Evolutionary conservation across 2,888 invertebrate genomes (phyloP).

Genomic region (Papilio protenor): DNA sequence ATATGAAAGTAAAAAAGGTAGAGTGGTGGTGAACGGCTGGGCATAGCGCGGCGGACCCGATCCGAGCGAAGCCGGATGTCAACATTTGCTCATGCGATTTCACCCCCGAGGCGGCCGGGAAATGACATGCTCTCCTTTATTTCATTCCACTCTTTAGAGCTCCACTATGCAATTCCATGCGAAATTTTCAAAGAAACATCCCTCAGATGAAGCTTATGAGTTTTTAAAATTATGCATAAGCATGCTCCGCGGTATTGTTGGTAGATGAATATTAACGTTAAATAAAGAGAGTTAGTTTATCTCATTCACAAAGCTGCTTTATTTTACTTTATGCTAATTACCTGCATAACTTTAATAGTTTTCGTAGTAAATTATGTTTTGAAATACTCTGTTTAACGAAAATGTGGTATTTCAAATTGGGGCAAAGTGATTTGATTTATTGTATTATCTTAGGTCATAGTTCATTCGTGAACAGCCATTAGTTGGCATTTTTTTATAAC

Average conservation of each 20-base stretch:
- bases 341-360: background rate
- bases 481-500: too few species aligned
- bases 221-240: constrained; percentile 43
- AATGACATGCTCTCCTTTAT: constrained; percentile 72
- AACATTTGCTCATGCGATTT: constrained; percentile 77
- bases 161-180: constrained; percentile 64
- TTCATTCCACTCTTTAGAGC: constrained; percentile 58
- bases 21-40: constrained; percentile 33
- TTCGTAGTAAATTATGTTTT: background rate
- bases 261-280: constrained; percentile 34
- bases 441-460: background rate
- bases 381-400: background rate
- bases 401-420: background rate
- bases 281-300: constrained; percentile 37
- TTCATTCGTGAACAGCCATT: background rate
- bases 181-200: constrained; percentile 58
- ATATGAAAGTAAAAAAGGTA: constrained; percentile 39
- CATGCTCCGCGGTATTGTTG: constrained; percentile 34
- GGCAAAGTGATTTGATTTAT: background rate
- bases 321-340: constrained; percentile 27
- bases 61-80: constrained; percentile 68
- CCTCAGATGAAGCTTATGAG: constrained; percentile 44
- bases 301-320: constrained; percentile 22
- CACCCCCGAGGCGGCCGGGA: constrained; percentile 64
- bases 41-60: constrained; percentile 47